Evolutionary conservation across 1,140 invertebrate genomes (phyloP).

Genomic region (Streblospio benedicti): DNA sequence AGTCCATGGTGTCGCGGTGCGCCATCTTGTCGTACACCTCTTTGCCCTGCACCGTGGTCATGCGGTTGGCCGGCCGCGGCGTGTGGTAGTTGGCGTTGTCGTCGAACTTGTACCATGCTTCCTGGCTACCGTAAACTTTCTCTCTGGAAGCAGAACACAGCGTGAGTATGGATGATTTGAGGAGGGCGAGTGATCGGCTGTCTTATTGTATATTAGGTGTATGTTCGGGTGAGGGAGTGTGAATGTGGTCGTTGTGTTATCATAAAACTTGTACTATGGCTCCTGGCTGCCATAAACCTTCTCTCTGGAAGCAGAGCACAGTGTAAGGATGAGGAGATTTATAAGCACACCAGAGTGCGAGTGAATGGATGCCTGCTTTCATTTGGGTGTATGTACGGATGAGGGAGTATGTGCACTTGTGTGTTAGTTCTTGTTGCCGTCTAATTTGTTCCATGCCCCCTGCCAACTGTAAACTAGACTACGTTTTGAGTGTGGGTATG

Average conservation of each 20-base stretch:
- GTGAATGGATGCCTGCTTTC: too few relatives aligned
- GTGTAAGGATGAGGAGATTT: too few relatives aligned
- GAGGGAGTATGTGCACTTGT: too few relatives aligned
- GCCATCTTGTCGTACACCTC: conserved; percentile 2
- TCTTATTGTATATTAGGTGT: too few relatives aligned
- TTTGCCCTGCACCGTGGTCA: neutral
- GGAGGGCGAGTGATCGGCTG: too few relatives aligned
- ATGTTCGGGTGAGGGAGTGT: too few relatives aligned
- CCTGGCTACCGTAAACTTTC: conserved; percentile 5
- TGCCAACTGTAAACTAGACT: conserved; percentile 1
- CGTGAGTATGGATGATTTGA: too few relatives aligned
- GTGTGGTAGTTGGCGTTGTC: conserved; percentile 14
- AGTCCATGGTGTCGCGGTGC: conserved; percentile 2
- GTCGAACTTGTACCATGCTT: conserved; percentile 15
- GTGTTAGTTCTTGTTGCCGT: conserved; percentile 15
- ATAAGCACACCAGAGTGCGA: too few relatives aligned
- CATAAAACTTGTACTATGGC: conserved; percentile 14
- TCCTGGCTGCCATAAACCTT: conserved; percentile 7
- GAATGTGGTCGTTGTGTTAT: too few relatives aligned
- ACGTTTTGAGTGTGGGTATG: too few relatives aligned
- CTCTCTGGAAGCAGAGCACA: neutral
- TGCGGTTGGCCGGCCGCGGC: neutral
- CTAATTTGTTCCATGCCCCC: conserved; percentile 13
- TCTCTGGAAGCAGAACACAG: neutral
- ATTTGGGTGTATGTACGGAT: too few relatives aligned